Evolutionary conservation across 1,140 invertebrate species (phyloP), one percentile per base, ranked within the genome.

Genomic region (Papilio dardanus): DNA sequence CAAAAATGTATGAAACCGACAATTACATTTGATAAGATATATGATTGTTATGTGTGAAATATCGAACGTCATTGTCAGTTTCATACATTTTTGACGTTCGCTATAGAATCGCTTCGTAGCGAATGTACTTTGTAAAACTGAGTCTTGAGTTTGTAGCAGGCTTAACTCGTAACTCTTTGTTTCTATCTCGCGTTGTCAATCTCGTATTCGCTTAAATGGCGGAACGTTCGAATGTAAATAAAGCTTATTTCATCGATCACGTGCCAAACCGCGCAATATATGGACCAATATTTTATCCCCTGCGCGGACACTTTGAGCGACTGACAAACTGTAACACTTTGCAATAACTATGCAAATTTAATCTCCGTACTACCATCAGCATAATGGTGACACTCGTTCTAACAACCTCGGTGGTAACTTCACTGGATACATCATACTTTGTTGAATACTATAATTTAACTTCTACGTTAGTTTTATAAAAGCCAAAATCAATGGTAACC

Each of bases 271-370:
- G 28, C 46, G 71, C 7, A 73, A 73, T 73, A 35, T 73, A 73
- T 73, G 71, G 71, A 28, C 21, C 71, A 24, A 73, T 73, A 73
- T 73, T 73, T 73, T 73, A 73, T 73, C 71, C 46, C 54, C 46
- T 24, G 7, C 28, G 42, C 71, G 50, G 46, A 58, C 71, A 54
- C 71, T 73, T 73, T 73, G 50, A 73, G 46, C 71, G 35, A 73
- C 71, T 73, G 71, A 73, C 71, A 73, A 73, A 73, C 71, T 73
- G 46, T 73, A 73, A 73, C 46, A 73, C 71, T 73, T 73, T 73
- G 30, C 46, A 73, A 73, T 73, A 73, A 73, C 46, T 73, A 58
- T 73, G 46, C 50, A 73, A 71, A 71, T 71, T 71, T 71, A 42
- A 71, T 71, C 69, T 73, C 58, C n/a, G n/a, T 73, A 73, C 71